Percentiles rank a stretch among this genome's conserved stretches.
Evolutionary conservation across 1,140 invertebrate species (phyloP).

Genomic region (Rhyacophila brunnea): DNA sequence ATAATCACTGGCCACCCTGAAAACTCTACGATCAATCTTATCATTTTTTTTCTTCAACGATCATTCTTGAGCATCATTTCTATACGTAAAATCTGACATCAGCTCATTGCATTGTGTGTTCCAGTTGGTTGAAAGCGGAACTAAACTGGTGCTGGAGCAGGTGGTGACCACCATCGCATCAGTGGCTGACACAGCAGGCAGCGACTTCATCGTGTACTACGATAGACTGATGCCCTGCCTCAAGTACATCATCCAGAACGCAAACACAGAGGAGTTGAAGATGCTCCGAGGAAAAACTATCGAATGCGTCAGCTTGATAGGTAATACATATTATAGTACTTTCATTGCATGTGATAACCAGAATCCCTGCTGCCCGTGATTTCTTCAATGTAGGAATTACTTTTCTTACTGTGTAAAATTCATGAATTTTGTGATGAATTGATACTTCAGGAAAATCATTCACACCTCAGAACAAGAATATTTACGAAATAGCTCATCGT

Average conservation of each 20-base stretch:
- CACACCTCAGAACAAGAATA: too few relatives aligned
- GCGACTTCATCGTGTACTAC: slow-evolving; percentile 86
- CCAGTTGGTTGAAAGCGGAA: slow-evolving; percentile 86
- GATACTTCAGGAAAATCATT: too few relatives aligned
- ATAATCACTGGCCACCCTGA: too few relatives aligned
- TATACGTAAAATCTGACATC: not conserved
- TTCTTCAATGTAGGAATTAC: too few relatives aligned
- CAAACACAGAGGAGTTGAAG: slow-evolving; percentile 82
- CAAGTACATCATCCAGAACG: slow-evolving; percentile 97
- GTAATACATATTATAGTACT: slow-evolving; percentile 42
- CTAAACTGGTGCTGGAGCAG: slow-evolving; percentile 96
- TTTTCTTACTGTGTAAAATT: too few relatives aligned
- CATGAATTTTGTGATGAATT: too few relatives aligned
- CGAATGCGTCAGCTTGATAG: slow-evolving; percentile 98
- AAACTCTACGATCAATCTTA: too few relatives aligned
- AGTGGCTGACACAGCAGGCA: slow-evolving; percentile 97
- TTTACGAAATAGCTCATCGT: too few relatives aligned
- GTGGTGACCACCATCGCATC: slow-evolving; percentile 97
- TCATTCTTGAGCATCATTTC: not conserved
- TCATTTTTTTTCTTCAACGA: not conserved
- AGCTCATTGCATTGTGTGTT: slow-evolving; percentile 23
- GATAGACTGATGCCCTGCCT: slow-evolving; percentile 92
- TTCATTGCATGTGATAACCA: too few relatives aligned
- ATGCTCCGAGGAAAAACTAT: slow-evolving; percentile 94
- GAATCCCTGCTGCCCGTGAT: too few relatives aligned